phyloP scores from a whole-genome alignment of 2,113 vertebrate genomes.

The Micronycteris hirsuta region DNA sequence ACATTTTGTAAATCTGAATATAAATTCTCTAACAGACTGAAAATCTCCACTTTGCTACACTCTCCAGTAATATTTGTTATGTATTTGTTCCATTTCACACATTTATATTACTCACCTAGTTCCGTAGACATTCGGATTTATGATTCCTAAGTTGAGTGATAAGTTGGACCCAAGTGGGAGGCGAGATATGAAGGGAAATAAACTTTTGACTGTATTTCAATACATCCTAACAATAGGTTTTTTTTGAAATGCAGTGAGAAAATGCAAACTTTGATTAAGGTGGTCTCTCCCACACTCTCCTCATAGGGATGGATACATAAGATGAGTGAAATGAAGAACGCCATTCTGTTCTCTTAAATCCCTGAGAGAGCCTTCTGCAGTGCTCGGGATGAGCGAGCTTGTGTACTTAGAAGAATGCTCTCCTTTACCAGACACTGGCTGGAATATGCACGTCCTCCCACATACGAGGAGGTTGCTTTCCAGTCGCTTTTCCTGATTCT shows the following conservation, averaged over 20 bases:
- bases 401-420: not conserved
- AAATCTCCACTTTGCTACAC: not conserved
- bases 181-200: not conserved
- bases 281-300: not conserved
- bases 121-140: not conserved
- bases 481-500: not conserved
- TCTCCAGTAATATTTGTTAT: not conserved
- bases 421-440: not conserved
- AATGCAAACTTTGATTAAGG: not conserved
- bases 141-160: not conserved
- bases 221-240: not conserved
- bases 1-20: not conserved
- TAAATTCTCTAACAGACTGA: not conserved
- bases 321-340: not conserved
- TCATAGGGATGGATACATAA: not conserved
- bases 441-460: not conserved
- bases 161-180: not conserved
- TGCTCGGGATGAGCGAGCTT: not conserved
- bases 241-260: slow-evolving; percentile 16
- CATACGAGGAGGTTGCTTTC: not conserved
- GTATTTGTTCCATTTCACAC: not conserved
- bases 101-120: not conserved
- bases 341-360: not conserved
- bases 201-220: not conserved
- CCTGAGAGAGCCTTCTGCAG: not conserved